These are phyloP conservation scores for Trididemnum clinides DNA, from an alignment of 23 tunicate genomes.

Conservation along the genomic window DNA sequence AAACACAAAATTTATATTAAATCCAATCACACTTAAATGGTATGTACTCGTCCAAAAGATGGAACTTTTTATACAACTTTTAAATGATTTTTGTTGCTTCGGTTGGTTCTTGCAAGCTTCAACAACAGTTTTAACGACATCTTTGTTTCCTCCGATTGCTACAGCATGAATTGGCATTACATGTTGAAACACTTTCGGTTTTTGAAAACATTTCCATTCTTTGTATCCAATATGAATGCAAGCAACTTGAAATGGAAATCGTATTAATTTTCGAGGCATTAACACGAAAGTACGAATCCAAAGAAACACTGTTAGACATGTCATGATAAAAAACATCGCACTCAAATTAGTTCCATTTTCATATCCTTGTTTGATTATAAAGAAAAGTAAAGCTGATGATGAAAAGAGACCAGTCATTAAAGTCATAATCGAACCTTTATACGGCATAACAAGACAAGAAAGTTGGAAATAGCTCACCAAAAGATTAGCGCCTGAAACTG, in stretches of 20 bases:
- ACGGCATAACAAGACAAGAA: slow-evolving; percentile 34
- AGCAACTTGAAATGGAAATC: neutral
- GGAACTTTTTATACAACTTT: neutral
- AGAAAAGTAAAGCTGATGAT: slow-evolving; percentile 44
- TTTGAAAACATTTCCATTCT: neutral
- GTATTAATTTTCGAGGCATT: slow-evolving; percentile 36
- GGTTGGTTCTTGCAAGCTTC: neutral
- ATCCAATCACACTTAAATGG: neutral
- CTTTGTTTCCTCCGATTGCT: neutral
- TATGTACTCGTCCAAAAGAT: slow-evolving; percentile 30
- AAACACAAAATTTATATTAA: neutral
- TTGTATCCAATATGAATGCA: neutral
- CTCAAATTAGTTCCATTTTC: slow-evolving; percentile 18
- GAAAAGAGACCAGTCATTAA: slow-evolving; percentile 46
- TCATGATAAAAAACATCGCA: slow-evolving; percentile 18
- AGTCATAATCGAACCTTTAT: slow-evolving; percentile 27
- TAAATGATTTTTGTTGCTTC: neutral
- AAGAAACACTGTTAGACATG: slow-evolving; percentile 24
- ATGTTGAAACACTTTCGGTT: neutral
- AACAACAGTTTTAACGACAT: neutral
- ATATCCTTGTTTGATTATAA: slow-evolving; percentile 43
- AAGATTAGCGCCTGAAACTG: slow-evolving; percentile 33
- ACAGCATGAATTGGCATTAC: neutral
- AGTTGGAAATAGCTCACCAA: slow-evolving; percentile 40
- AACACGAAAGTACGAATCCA: slow-evolving; percentile 56